phyloP scores from a whole-genome alignment of 2,797 vertebrate genomes.

The Lutjanus campechanus region DNA sequence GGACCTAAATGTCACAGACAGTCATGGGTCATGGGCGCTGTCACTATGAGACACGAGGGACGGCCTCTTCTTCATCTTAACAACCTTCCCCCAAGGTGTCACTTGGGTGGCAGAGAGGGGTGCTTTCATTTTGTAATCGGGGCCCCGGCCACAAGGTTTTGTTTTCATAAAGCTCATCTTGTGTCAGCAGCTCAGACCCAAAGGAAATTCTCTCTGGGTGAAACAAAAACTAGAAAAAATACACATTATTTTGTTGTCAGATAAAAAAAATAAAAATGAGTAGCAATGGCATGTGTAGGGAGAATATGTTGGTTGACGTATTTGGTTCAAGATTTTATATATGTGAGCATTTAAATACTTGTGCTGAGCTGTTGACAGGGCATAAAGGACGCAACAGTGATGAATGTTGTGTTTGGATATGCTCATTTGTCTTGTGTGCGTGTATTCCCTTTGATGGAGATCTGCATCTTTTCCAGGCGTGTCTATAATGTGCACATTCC shows the following conservation, averaged over 20 bases:
- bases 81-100: constrained; percentile 61
- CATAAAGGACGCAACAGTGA: constrained; percentile 42
- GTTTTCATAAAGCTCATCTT: constrained; percentile 30
- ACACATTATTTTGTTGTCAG: background rate
- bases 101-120: constrained; percentile 25
- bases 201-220: constrained; percentile 17
- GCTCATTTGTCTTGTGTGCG: constrained; percentile 42
- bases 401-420: constrained; percentile 45
- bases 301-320: constrained; percentile 14
- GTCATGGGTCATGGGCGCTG: constrained; percentile 71
- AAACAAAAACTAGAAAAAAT: background rate
- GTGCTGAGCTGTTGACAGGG: constrained; percentile 34
- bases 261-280: constrained; percentile 11
- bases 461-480: constrained; percentile 32
- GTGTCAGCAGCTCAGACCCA: constrained; percentile 24
- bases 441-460: constrained; percentile 27
- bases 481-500: constrained; percentile 8
- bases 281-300: background rate
- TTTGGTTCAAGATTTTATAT: constrained; percentile 21
- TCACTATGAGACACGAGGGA: constrained; percentile 52
- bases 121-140: constrained; percentile 40
- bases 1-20: constrained; percentile 81
- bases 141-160: constrained; percentile 11
- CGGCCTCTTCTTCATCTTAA: constrained; percentile 54
- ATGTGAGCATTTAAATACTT: constrained; percentile 14